These are phyloP conservation scores for Rhagologus leucostigma DNA, from an alignment of 2,113 vertebrate genomes.

Conservation along the genomic window DNA sequence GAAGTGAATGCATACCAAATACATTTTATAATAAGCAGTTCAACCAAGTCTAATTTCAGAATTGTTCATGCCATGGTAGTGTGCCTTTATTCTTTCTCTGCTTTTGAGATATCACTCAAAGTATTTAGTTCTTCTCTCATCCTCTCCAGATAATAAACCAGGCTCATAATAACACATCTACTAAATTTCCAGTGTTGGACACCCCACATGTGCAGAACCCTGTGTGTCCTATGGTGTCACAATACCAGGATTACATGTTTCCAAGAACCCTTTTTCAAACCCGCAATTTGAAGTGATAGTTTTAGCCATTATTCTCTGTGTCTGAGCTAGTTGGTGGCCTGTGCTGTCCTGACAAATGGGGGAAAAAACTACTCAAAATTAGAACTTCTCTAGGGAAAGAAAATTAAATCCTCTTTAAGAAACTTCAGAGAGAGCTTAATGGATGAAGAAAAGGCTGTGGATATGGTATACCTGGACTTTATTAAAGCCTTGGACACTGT, in stretches of 20 bases:
- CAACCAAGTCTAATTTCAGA: background rate
- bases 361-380: background rate
- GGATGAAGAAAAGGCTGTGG: background rate
- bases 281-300: background rate
- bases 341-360: fast-evolving
- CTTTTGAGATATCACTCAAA: background rate
- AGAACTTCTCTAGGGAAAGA: background rate
- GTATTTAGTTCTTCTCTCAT: background rate
- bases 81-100: background rate
- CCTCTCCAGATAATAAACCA: background rate
- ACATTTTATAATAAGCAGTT: background rate
- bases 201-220: background rate
- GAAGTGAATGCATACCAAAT: background rate
- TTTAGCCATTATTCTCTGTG: background rate
- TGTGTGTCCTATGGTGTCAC: background rate
- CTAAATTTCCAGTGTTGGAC: background rate
- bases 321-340: background rate
- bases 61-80: background rate
- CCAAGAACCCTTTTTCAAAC: background rate
- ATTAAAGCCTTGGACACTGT: background rate
- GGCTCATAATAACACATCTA: background rate
- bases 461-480: background rate
- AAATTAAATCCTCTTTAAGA: background rate
- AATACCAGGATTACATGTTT: background rate
- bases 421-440: background rate